Evolutionary conservation across 2,888 invertebrate genomes (phyloP).

Genomic region (Drosophila borborema): DNA sequence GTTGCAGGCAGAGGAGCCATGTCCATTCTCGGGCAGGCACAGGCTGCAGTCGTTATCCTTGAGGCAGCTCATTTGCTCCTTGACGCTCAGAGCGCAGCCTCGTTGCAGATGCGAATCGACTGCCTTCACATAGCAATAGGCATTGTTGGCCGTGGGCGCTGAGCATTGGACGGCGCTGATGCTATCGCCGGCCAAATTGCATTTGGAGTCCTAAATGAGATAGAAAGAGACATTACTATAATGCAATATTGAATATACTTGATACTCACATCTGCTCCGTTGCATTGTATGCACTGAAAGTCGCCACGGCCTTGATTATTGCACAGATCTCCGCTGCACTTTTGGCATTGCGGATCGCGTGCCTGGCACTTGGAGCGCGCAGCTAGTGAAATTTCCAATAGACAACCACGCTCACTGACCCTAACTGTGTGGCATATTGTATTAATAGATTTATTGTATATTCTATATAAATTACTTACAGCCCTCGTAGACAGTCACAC

Average conservation of each 20-base stretch:
- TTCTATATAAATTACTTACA: constrained; percentile 60
- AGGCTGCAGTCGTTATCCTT: constrained; percentile 67
- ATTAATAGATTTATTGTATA: background rate
- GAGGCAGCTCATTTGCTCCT: constrained; percentile 76
- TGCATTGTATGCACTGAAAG: constrained; percentile 79
- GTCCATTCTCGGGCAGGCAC: constrained; percentile 67
- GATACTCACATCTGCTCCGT: constrained; percentile 66
- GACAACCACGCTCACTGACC: constrained; percentile 79
- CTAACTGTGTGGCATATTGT: constrained; percentile 51
- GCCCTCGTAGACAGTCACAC: constrained; percentile 80
- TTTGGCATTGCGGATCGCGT: constrained; percentile 65
- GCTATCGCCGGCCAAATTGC: constrained; percentile 44
- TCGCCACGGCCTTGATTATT: constrained; percentile 78
- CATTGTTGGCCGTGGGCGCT: constrained; percentile 73
- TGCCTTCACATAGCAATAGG: constrained; percentile 80
- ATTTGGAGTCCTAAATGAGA: constrained; percentile 63
- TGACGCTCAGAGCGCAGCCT: constrained; percentile 75
- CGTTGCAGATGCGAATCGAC: constrained; percentile 50
- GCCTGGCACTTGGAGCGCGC: constrained; percentile 71
- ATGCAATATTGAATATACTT: background rate
- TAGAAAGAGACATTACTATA: accelerated
- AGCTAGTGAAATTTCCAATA: constrained; percentile 60
- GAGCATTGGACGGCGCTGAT: constrained; percentile 69
- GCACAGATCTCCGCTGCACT: constrained; percentile 77
- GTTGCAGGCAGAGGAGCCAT: constrained; percentile 73